phyloP scores from a whole-genome alignment of 2,797 vertebrate species.

The Dallia pectoralis region DNA sequence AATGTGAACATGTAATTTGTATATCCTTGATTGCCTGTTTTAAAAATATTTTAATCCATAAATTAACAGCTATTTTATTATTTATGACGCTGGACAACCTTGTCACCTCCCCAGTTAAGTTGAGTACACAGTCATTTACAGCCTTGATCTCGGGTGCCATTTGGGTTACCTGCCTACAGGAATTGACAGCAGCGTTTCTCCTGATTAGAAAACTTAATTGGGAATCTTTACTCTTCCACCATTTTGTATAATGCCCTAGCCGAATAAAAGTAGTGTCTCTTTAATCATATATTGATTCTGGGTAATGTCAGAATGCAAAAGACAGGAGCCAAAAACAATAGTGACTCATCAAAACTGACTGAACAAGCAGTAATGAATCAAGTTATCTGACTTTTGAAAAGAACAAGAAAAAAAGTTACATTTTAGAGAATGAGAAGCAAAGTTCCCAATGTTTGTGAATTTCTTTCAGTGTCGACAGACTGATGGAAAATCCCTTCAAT shows the following conservation, averaged over 20 bases:
- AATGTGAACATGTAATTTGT: no score
- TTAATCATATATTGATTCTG: conserved; percentile 11
- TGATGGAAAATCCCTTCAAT: neutral
- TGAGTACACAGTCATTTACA: no score
- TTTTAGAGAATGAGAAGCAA: neutral
- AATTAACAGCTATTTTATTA: no score
- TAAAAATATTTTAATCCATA: no score
- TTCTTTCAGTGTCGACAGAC: neutral
- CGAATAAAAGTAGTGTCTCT: conserved; percentile 12
- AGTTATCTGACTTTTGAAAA: neutral
- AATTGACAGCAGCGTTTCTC: no score
- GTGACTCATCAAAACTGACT: conserved; percentile 27
- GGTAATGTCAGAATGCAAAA: conserved; percentile 3
- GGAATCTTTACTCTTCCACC: no score
- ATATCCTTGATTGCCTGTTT: no score
- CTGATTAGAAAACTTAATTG: no score
- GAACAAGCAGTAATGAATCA: neutral
- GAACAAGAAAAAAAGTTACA: neutral
- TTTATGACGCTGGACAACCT: no score
- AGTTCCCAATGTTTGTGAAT: neutral
- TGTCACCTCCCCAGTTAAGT: no score
- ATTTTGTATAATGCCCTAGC: neutral
- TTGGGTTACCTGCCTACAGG: no score
- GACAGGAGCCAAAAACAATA: conserved; percentile 24
- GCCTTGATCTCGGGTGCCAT: no score